Conservation (phyloP, 1,140 invertebrate species). For the Magallana ariakensis region DNA sequence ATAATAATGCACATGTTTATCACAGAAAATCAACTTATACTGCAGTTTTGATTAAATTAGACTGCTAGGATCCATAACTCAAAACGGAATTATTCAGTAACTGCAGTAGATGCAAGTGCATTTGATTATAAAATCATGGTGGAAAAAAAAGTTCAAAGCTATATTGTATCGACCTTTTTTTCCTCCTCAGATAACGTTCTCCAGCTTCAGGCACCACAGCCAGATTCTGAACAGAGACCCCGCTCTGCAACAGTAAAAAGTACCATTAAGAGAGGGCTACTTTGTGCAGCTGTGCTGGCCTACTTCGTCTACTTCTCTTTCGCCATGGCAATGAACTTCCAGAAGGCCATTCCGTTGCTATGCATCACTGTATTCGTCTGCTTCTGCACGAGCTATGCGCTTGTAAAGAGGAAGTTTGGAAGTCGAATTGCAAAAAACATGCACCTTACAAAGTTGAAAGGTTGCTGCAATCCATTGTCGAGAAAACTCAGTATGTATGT, state of each 20-base stretch:
- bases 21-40: no score
- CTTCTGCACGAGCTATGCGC: slow-evolving; percentile 1
- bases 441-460: background rate
- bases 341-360: slow-evolving; percentile 38
- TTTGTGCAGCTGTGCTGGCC: background rate
- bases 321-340: slow-evolving; percentile 40
- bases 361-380: background rate
- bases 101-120: no score
- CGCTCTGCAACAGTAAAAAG: background rate
- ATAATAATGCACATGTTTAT: no score
- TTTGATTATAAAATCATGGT: no score
- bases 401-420: background rate
- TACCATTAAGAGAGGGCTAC: background rate
- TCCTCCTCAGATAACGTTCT: background rate
- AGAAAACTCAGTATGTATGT: slow-evolving; percentile 27
- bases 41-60: no score
- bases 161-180: no score
- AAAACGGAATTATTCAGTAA: no score
- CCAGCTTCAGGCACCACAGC: background rate
- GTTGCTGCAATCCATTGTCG: background rate
- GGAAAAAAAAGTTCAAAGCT: no score
- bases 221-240: background rate
- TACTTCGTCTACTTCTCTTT: slow-evolving; percentile 38
- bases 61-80: no score
- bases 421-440: background rate